phyloP scores from a whole-genome alignment of 1,140 invertebrate genomes.

The Drosophila chauvacae region DNA sequence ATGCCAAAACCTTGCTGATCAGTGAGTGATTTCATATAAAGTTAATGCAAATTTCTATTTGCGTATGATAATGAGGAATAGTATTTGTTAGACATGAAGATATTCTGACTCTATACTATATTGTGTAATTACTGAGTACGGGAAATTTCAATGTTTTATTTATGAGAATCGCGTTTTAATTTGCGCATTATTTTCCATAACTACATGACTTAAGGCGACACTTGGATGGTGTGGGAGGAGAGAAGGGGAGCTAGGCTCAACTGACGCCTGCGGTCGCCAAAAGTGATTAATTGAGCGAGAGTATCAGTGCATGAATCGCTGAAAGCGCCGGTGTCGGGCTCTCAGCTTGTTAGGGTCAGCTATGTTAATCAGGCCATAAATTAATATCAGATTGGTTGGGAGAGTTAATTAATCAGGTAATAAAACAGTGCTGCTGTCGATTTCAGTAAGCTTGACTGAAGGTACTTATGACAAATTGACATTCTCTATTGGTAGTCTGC shows the following conservation, averaged over 20 bases:
- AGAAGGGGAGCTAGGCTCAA: constrained; percentile 3
- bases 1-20: neutral
- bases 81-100: constrained; percentile 8
- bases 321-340: constrained; percentile 1
- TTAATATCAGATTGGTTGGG: constrained; percentile 36
- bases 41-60: constrained; percentile 56
- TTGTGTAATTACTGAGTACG: constrained; percentile 28
- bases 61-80: constrained; percentile 56
- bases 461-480: constrained; percentile 55
- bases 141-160: constrained; percentile 45
- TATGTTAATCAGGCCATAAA: constrained; percentile 61
- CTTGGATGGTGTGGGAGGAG: constrained; percentile 16
- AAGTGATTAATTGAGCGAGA: constrained; percentile 73
- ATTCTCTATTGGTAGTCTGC: too few species aligned
- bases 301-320: constrained; percentile 38
- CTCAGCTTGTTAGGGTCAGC: constrained; percentile 18
- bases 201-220: constrained; percentile 18
- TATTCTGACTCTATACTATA: constrained; percentile 30
- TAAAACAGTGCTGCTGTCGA: constrained; percentile 38
- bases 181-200: constrained; percentile 67
- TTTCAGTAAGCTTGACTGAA: constrained; percentile 37
- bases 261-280: constrained; percentile 38
- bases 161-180: constrained; percentile 42
- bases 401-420: constrained; percentile 59
- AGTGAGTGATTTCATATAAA: constrained; percentile 23